Evolutionary conservation across 2,888 invertebrate species (phyloP), one percentile per base, ranked within the genome.

Genomic region (Phania funesta): DNA sequence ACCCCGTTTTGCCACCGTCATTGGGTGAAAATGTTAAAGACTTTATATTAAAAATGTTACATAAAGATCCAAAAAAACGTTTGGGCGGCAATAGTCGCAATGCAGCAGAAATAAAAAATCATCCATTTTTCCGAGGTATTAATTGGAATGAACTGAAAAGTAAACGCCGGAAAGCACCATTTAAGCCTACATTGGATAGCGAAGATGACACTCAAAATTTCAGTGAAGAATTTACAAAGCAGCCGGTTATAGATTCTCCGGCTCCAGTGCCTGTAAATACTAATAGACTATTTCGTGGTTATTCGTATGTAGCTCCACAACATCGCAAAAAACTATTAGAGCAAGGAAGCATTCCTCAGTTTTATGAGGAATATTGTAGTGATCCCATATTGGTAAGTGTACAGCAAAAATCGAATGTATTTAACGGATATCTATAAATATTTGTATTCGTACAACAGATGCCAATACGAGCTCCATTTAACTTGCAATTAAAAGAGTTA

Each of bases 171-270:
- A 91, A 94, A 13, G 97, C 99, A 0, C 98, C 98, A 1, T 98
- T 98, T 92, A 94, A 95, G 85, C 99, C 99, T n/a, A 93, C 93
- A 75, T 95, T 99, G 68, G 92, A 92, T 84, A 93, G 95, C 90
- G 97, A 98, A 90, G 93, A 97, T 83, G 99, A 99, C 91, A 97
- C 97, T 13, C 96, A 97, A 88, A 98, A 99, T 93, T 99, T 99
- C 91, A 96, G 98, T 52, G 97, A 97, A 84, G 99, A 99, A 92
- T 99, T 99, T 92, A 99, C 99, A 0, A 94, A 95, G 87, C 96
- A 98, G 95, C 93, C 94, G 64, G 96, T 98, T 7, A 95, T 96
- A 0, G 98, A 98, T 91, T 97, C 98, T 5, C 98, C 98, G 0
- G 97, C 97, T 18, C 94, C 96, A 80, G 94, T 96, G 71, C 98